Conservation (phyloP, 2,888 invertebrate species). For the Teleiodes luculella region DNA sequence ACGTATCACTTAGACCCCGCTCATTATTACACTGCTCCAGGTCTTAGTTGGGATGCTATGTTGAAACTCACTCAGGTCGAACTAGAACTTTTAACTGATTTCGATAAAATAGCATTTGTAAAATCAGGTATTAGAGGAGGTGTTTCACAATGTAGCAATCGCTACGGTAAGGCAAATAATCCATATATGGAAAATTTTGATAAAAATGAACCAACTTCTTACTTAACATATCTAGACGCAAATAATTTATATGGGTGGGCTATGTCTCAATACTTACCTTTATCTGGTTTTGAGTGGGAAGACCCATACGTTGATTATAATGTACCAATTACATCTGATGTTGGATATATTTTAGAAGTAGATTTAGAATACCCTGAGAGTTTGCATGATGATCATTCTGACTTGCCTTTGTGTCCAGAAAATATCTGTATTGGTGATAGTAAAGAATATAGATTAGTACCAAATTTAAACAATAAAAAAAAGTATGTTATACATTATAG, state of each 20-base stretch:
- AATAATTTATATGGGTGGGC: too few species aligned
- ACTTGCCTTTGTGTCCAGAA: conserved; percentile 30
- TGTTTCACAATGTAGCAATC: conserved; percentile 26
- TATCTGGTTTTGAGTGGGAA: conserved; percentile 34
- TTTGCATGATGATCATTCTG: conserved; percentile 31
- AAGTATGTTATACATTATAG: too few species aligned
- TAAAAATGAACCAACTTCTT: conserved; percentile 23
- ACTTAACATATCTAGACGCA: conserved; percentile 37
- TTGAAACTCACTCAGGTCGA: conserved; percentile 23
- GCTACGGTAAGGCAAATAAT: conserved; percentile 39
- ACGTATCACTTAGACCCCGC: conserved; percentile 30
- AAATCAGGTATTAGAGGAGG: conserved; percentile 27
- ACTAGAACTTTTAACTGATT: conserved; percentile 25
- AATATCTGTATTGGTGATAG: conserved; percentile 16
- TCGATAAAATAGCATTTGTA: conserved; percentile 23
- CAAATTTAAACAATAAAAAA: conserved; percentile 28
- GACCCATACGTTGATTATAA: conserved; percentile 20
- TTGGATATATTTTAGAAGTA: conserved; percentile 33
- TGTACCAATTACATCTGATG: conserved; percentile 18
- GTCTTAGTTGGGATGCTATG: conserved; percentile 33
- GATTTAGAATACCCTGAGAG: conserved; percentile 32
- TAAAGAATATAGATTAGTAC: conserved; percentile 18
- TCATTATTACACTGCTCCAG: conserved; percentile 28
- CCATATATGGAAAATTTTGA: conserved; percentile 31
- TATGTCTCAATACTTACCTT: conserved; percentile 37